phyloP scores from a whole-genome alignment of 2,888 invertebrate genomes.

The Ornithoptera alexandrae region DNA sequence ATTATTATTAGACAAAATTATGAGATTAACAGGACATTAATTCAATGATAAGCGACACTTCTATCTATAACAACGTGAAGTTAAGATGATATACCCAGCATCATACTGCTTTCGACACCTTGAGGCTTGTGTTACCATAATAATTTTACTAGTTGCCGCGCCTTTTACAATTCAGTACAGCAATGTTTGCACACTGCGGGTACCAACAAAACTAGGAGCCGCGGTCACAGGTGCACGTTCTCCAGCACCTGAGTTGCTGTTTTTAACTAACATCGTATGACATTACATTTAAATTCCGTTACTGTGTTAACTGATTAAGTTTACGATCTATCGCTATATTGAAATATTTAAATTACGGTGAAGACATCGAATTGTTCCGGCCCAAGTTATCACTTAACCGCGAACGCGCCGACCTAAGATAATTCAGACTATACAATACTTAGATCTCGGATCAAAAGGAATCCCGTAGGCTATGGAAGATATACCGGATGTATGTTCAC shows the following conservation, averaged over 20 bases:
- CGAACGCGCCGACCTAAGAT: conserved; percentile 52
- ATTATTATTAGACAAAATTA: no score
- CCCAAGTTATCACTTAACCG: conserved; percentile 61
- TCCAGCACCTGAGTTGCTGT: neutral
- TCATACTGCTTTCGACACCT: no score
- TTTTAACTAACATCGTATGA: conserved; percentile 6
- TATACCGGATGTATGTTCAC: neutral
- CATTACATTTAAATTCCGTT: conserved; percentile 22
- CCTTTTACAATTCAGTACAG: no score
- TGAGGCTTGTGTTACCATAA: no score
- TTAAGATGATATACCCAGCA: no score
- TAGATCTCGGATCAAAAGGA: conserved; percentile 27
- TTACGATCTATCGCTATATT: conserved; percentile 56
- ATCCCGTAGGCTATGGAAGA: neutral
- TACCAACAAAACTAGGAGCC: no score
- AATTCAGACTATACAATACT: conserved; percentile 59
- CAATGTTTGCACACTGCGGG: no score
- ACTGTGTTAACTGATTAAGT: conserved; percentile 38
- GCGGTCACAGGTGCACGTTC: no score
- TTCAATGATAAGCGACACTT: no score
- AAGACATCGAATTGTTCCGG: conserved; percentile 71
- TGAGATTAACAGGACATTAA: no score
- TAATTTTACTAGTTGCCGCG: no score
- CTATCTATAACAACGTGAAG: no score
- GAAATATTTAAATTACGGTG: conserved; percentile 70